Conservation (phyloP, 2,888 invertebrate genomes). For the Pseudococcus longispinus region DNA sequence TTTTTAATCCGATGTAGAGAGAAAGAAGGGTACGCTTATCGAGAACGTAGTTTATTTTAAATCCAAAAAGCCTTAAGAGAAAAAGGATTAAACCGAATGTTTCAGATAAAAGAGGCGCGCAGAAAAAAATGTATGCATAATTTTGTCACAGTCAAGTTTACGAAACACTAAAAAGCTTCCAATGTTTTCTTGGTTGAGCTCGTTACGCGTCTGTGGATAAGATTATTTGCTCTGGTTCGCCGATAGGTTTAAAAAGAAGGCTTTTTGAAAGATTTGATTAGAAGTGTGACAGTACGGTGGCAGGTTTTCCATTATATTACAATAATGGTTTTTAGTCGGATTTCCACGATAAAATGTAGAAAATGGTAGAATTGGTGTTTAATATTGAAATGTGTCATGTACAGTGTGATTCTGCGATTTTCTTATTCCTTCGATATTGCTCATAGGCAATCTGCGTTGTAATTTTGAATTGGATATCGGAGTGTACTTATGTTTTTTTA, state of each 20-base stretch:
- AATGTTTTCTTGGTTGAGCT: constrained; percentile 11
- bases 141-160: constrained; percentile 1
- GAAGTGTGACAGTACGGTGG: background rate
- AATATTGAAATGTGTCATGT: too few relatives aligned
- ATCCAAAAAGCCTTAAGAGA: constrained; percentile 6
- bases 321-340: background rate
- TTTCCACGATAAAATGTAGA: background rate
- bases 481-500: too few relatives aligned
- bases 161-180: constrained; percentile 11
- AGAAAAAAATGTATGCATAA: background rate
- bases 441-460: too few relatives aligned
- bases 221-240: background rate
- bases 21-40: background rate
- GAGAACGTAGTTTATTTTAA: background rate
- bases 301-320: background rate
- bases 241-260: background rate
- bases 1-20: background rate
- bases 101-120: background rate
- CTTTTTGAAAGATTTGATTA: background rate
- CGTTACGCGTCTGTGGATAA: background rate
- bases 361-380: background rate
- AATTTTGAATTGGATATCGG: too few relatives aligned
- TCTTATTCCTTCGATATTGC: too few relatives aligned
- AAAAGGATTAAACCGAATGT: constrained; percentile 11
- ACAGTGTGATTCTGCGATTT: too few relatives aligned